phyloP scores from a whole-genome alignment of 2,797 vertebrate genomes.

The Natrix natrix region DNA sequence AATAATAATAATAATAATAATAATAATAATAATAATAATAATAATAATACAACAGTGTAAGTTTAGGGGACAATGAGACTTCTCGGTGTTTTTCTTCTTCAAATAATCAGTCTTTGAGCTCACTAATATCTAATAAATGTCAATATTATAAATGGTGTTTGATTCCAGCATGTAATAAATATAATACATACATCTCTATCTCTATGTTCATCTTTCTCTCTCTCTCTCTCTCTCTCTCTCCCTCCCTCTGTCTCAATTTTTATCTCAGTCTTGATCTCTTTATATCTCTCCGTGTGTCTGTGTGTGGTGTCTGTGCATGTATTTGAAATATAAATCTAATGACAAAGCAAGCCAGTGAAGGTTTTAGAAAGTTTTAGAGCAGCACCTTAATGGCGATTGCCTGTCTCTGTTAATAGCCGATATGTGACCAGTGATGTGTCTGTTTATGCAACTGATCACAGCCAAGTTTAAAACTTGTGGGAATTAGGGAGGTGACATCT shows the following conservation, averaged over 20 bases:
- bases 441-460: constrained; percentile 25
- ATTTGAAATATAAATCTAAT: background rate
- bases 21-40: too few relatives aligned
- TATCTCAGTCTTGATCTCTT: background rate
- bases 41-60: background rate
- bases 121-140: constrained; percentile 10
- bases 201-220: background rate
- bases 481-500: constrained; percentile 35
- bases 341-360: background rate
- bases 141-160: background rate
- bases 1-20: too few relatives aligned
- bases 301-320: background rate
- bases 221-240: background rate
- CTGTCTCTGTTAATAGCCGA: background rate
- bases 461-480: constrained; percentile 12
- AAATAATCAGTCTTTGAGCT: background rate
- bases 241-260: background rate
- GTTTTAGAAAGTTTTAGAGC: background rate
- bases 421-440: background rate
- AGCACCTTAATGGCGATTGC: background rate
- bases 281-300: background rate
- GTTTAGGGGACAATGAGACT: background rate
- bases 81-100: background rate
- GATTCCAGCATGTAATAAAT: background rate
- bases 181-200: background rate